Percentiles rank a stretch among this genome's conserved stretches.
Evolutionary conservation across 2,888 invertebrate genomes (phyloP).

Genomic region (Orthonevra nobilis): DNA sequence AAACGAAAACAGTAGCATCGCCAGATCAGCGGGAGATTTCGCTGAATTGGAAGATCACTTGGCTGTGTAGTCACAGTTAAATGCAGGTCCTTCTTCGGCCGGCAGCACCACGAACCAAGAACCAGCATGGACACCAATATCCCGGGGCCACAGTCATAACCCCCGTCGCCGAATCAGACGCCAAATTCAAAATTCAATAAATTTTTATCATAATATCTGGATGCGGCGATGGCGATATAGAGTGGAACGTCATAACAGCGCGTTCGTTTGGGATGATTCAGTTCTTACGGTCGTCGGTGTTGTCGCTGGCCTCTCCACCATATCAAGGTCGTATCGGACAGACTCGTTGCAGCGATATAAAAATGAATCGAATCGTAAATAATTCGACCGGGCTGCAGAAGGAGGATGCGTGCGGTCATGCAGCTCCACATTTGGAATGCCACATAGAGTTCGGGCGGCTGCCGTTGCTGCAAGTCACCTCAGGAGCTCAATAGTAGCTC

Average conservation of each 20-base stretch:
- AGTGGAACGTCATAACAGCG: constrained; percentile 62
- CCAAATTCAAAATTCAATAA: constrained; percentile 66
- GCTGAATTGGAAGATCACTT: constrained; percentile 62
- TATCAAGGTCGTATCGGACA: constrained; percentile 58
- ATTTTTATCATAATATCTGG: constrained; percentile 63
- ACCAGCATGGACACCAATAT: constrained; percentile 16
- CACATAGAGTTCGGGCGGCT: constrained; percentile 64
- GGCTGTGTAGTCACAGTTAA: constrained; percentile 15
- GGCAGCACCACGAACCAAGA: constrained; percentile 26
- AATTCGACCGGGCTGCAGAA: constrained; percentile 46
- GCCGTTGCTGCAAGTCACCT: too few species aligned
- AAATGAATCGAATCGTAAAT: constrained; percentile 66
- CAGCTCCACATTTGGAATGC: constrained; percentile 62
- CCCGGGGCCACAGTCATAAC: constrained; percentile 4
- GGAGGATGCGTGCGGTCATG: constrained; percentile 59
- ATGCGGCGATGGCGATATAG: too few species aligned
- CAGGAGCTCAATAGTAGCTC: constrained; percentile 48
- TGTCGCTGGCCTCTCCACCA: neutral
- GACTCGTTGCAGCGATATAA: constrained; percentile 49
- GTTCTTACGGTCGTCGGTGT: constrained; percentile 7
- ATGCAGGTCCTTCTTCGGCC: constrained; percentile 32
- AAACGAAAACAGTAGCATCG: constrained; percentile 63
- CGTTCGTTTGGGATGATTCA: constrained; percentile 37
- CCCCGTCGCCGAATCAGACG: neutral
- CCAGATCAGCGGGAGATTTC: constrained; percentile 57